Percentiles rank a stretch among this genome's conserved stretches.
These are phyloP conservation scores for Agriotes lineatus DNA, from an alignment of 2,888 invertebrate genomes.

Conservation along the genomic window DNA sequence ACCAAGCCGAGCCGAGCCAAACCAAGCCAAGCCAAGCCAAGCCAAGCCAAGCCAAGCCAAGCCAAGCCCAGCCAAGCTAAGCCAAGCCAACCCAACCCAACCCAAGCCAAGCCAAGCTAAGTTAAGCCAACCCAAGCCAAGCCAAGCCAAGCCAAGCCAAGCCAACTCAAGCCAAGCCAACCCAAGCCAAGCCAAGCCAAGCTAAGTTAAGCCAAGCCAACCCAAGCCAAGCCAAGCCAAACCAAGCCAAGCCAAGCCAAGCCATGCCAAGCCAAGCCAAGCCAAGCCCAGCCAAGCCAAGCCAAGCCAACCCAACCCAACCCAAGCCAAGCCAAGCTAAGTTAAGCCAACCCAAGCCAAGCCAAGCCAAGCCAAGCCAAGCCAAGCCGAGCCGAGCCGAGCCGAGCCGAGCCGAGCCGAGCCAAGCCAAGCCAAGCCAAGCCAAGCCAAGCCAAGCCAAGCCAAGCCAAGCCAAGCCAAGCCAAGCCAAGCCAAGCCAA, in stretches of 20 bases:
- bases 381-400: background rate
- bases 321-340: background rate
- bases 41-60: background rate
- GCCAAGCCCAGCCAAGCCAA: background rate
- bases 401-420: background rate
- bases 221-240: background rate
- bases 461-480: too few relatives aligned
- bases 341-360: background rate
- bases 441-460: background rate
- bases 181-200: background rate
- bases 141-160: slow-evolving; percentile 1
- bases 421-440: background rate
- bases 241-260: background rate
- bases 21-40: background rate
- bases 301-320: background rate
- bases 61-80: background rate
- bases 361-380: background rate
- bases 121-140: background rate
- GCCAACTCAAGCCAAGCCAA: background rate
- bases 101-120: background rate
- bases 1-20: too few relatives aligned
- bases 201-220: slow-evolving; percentile 1
- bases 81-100: too few relatives aligned
- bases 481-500: too few relatives aligned
- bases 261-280: background rate